Base-by-base conservation (phyloP, 92 coral and sea anemone species). In the Epizoanthus ramosus region DNA sequence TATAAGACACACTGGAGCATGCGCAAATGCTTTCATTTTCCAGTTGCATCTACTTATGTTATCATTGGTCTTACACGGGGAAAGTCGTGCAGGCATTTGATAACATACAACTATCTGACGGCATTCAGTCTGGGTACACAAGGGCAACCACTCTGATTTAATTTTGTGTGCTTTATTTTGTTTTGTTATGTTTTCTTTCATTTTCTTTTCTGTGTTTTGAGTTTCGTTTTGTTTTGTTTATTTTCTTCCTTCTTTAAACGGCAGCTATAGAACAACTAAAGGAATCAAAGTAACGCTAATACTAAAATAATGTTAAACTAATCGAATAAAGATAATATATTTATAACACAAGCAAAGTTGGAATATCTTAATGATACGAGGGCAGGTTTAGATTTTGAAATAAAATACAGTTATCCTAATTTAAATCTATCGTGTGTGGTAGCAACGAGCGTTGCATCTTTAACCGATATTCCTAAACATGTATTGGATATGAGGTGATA, bases 121-220 rank as follows among this genome's bases (percentile, higher is more conserved):
- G 66, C 71, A 60, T 91, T 89, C 86, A 83, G 94, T 93, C 94
- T 93, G 98, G 92, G 97, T 92, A 86, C 89, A 87, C 92, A 83
- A 77, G 94, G 98, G 94, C 98, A 91, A 87, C 88, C 91, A 86
- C 86, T 68, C 52, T 68, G 45, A 50, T 52, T 63, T 57, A 52
- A 14, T 73, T 81, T 19, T 87, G 75, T 63, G n/a, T 60, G 54
- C 10, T 88, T 4, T 77, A 16, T 74, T 80, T n/a, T 57, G 60
- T 70, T 56, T 53, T 56, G 47, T 69, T 54, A 47, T n/a, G 61
- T 83, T 73, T 54, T 23, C 68, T 52, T 15, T 60, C 3, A 73
- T 82, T 63, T n/a, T 2, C 63, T 63, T 61, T 58, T 43, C 22
- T 15, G n/a, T 24, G 39, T 31, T 28, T 63, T 64, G 57, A 57